phyloP scores from a whole-genome alignment of 2,888 invertebrate species.

The Melipona bicolor region DNA sequence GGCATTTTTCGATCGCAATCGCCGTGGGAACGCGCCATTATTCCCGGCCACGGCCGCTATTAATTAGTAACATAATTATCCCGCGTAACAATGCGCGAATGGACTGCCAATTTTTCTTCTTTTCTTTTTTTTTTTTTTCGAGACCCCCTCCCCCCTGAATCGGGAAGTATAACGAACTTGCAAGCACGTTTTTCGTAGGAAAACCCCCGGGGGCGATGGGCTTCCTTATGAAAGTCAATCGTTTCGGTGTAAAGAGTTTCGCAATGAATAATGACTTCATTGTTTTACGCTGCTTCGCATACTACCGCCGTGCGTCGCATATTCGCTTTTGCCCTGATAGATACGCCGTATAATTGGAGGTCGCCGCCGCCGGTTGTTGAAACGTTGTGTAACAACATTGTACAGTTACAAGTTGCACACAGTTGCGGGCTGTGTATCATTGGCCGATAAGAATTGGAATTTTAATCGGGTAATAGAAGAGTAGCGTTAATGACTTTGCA shows the following conservation, averaged over 20 bases:
- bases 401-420: not conserved
- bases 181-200: slow-evolving; percentile 27
- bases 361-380: not conserved
- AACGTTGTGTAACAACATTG: not conserved
- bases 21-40: slow-evolving; percentile 62
- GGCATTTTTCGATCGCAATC: slow-evolving; percentile 62
- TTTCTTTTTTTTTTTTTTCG: slow-evolving; percentile 20
- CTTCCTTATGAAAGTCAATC: slow-evolving; percentile 49
- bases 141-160: slow-evolving; percentile 16
- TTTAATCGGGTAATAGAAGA: not conserved
- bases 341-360: not conserved
- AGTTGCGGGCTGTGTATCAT: not conserved
- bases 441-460: not conserved
- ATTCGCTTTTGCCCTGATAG: not conserved
- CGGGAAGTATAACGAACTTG: slow-evolving; percentile 52
- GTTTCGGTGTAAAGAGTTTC: not conserved
- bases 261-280: slow-evolving; percentile 41
- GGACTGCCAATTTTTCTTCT: slow-evolving; percentile 49
- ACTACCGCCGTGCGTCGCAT: not conserved
- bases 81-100: slow-evolving; percentile 28
- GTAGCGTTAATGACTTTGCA: not conserved
- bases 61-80: slow-evolving; percentile 68
- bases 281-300: slow-evolving; percentile 9
- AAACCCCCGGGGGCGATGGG: too few relatives aligned
- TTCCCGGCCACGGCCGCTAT: slow-evolving; percentile 47